A percentile compares a stretch with the other conserved stretches of the same genome.
These are phyloP conservation scores for Helogale parvula DNA, from an alignment of 2,113 vertebrate species.

Conservation along the genomic window DNA sequence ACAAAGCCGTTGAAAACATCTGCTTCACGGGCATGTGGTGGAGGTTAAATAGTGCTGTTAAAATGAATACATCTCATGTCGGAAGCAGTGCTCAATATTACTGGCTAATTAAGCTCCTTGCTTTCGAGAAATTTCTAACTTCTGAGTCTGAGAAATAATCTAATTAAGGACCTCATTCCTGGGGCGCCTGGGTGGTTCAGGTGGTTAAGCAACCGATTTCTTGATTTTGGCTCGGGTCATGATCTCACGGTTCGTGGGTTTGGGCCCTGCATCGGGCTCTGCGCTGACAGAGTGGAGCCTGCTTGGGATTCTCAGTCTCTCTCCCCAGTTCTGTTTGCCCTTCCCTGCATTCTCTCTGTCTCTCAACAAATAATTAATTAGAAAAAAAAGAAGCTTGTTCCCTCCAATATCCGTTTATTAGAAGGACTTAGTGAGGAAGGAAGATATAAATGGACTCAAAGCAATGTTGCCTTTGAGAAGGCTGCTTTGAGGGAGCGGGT, in stretches of 20 bases:
- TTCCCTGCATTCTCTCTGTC: no score
- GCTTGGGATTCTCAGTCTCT: no score
- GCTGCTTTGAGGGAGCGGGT: no score
- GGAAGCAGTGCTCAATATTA: neutral
- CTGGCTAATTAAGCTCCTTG: neutral
- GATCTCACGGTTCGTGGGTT: no score
- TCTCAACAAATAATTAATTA: no score
- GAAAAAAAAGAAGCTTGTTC: neutral
- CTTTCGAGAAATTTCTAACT: constrained; percentile 11
- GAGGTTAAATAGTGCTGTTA: neutral
- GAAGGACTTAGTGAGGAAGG: neutral
- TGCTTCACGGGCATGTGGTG: neutral
- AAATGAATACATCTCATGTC: neutral
- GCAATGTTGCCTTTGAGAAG: neutral
- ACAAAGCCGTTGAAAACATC: neutral
- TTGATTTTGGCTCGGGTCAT: no score
- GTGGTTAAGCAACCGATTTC: no score
- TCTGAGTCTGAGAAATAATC: neutral
- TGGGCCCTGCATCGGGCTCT: no score
- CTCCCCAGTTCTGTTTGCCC: no score
- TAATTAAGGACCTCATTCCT: neutral
- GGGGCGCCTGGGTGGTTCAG: no score
- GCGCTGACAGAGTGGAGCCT: no score
- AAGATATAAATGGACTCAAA: neutral
- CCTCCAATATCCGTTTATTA: neutral